Base-by-base conservation (phyloP, 2,888 invertebrate species). In the Ophion ventricosus region DNA sequence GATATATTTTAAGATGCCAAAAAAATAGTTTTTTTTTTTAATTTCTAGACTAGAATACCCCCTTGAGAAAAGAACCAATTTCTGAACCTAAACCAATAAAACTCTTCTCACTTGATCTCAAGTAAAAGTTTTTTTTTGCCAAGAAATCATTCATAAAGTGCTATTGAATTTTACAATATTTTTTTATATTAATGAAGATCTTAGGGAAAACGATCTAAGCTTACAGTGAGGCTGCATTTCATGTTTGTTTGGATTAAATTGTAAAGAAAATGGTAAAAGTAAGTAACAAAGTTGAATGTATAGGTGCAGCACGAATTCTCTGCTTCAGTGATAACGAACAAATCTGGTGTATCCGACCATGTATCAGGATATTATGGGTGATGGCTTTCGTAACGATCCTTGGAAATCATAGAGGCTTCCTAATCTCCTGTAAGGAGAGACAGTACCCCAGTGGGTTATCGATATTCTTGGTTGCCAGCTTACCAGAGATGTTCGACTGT, bases 361-460 rank as follows among this genome's bases (percentile, higher is more conserved):
- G 86, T 88, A 88, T 83, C 87, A 88, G 89, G 88, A 80, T 82
- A 88, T 66, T 86, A 88, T 85, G 85, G 78, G 20, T 20, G 61
- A 20, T n/a, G 26, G 8, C n/a, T 75, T 69, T 26, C 2, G 40
- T 49, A 49, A 57, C 2, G 57, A 57, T 63, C 78, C 77, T 79
- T 67, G 77, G 73, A 35, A 56, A 73, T 73, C 57, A n/a, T 11
- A 8, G n/a, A 26, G 29, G 49, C 72, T 80, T 87, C 76, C 86
- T 87, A 80, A 69, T 87, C 81, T 85, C 86, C 86, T 85, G 86
- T 78, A 80, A 57, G 75, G 49, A 74, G 66, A 75, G 54, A 78
- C 66, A 73, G 86, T 79, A 63, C 75, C 75, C 76, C 72, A 70
- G 29, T 70, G 67, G 76, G 80, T 77, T 86, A 80, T 79, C 80